Conservation (phyloP, 1,140 invertebrate genomes). For the Lepidurus arcticus region DNA sequence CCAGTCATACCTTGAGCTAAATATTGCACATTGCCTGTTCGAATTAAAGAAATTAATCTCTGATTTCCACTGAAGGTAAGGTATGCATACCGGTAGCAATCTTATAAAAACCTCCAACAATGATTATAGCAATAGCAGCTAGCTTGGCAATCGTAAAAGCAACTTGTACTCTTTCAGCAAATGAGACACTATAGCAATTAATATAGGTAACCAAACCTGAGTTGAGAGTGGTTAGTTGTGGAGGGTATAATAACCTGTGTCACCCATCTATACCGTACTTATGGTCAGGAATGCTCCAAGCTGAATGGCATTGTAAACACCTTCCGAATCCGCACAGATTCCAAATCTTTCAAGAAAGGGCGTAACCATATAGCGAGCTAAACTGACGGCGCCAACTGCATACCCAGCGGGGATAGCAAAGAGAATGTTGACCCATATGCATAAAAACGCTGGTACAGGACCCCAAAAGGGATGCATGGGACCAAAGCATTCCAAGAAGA, state of each 20-base stretch:
- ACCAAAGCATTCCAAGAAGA: conserved; percentile 41
- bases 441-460: conserved; percentile 41
- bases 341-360: conserved; percentile 67
- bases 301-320: not conserved
- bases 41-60: not conserved
- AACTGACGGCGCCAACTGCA: conserved; percentile 36
- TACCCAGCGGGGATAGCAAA: conserved; percentile 43
- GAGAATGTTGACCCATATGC: conserved; percentile 43
- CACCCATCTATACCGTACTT: not conserved
- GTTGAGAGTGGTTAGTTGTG: conserved; percentile 41
- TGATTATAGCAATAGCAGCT: conserved; percentile 46
- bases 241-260: not conserved
- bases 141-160: conserved; percentile 48
- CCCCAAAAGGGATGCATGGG: conserved; percentile 38
- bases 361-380: conserved; percentile 73
- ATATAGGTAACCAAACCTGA: conserved; percentile 44
- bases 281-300: conserved; percentile 23
- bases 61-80: no score
- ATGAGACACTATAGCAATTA: conserved; percentile 48
- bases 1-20: conserved; percentile 45
- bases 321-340: conserved; percentile 17
- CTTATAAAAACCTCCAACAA: conserved; percentile 45
- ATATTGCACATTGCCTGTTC: conserved; percentile 40
- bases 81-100: conserved; percentile 41
- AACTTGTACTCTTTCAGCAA: conserved; percentile 47